phyloP scores from a whole-genome alignment of 2,797 vertebrate species.

The Pangasius macronema region DNA sequence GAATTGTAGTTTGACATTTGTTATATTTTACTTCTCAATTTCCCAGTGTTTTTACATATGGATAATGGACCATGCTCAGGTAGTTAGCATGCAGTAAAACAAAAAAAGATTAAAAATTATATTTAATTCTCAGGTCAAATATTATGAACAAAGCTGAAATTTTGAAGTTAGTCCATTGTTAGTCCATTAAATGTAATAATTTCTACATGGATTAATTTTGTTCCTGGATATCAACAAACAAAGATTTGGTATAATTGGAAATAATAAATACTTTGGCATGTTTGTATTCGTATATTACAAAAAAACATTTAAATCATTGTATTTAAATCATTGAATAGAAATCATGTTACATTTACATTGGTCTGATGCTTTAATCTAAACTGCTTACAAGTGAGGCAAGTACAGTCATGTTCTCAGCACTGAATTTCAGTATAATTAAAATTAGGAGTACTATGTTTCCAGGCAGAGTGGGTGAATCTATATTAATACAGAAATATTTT shows the following conservation, averaged over 20 bases:
- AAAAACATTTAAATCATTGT: neutral
- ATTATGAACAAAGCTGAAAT: no score
- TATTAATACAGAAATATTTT: neutral
- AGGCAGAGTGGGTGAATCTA: neutral
- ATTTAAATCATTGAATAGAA: neutral
- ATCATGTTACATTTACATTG: neutral
- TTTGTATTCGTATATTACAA: neutral
- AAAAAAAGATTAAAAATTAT: no score
- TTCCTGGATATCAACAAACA: neutral
- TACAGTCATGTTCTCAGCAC: no score
- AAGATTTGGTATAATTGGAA: neutral
- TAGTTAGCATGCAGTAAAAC: neutral
- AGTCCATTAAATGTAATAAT: neutral
- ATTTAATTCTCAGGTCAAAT: no score
- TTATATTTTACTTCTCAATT: neutral
- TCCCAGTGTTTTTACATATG: neutral
- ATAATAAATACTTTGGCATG: neutral
- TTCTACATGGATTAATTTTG: neutral
- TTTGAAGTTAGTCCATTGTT: no score
- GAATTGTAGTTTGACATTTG: neutral
- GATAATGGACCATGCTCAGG: neutral
- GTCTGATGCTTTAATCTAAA: neutral
- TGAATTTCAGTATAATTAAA: no score
- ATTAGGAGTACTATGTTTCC: no score
- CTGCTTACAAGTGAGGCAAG: neutral